Conservation (phyloP, 1,140 invertebrate genomes). For the Aphidius ervi region DNA sequence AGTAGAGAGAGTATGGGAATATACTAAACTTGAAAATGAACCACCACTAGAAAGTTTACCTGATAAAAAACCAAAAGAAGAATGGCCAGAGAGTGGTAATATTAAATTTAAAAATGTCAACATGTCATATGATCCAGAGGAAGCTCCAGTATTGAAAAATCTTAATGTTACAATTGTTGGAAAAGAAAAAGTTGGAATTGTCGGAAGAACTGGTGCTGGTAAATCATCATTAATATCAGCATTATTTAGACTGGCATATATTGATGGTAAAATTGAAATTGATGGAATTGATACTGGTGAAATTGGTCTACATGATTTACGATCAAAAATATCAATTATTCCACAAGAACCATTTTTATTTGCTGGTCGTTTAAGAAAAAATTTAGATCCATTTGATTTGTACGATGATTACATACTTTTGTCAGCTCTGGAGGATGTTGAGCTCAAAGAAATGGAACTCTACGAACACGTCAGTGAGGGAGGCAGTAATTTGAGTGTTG, state of each 20-base stretch:
- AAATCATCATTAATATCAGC: conserved; percentile 85
- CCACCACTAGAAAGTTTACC: conserved; percentile 60
- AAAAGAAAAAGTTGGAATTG: conserved; percentile 68
- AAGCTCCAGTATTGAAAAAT: conserved; percentile 57
- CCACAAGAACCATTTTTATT: conserved; percentile 71
- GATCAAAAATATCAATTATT: conserved; percentile 64
- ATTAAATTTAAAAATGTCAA: conserved; percentile 58
- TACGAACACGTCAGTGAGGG: conserved; percentile 53
- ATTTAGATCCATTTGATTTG: conserved; percentile 62
- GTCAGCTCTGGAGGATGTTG: conserved; percentile 61
- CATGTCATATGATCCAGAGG: conserved; percentile 54
- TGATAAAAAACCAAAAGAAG: conserved; percentile 59
- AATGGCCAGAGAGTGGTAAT: conserved; percentile 70
- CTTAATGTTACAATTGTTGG: conserved; percentile 53
- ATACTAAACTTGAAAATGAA: conserved; percentile 62
- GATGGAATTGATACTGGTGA: conserved; percentile 61
- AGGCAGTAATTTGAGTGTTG: conserved; percentile 65
- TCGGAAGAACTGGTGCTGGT: conserved; percentile 87
- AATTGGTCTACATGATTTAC: conserved; percentile 61
- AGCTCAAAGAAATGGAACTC: conserved; percentile 46
- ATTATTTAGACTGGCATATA: conserved; percentile 69
- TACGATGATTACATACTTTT: conserved; percentile 62
- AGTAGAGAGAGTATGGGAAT: conserved; percentile 75
- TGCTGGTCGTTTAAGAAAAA: conserved; percentile 59
- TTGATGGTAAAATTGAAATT: conserved; percentile 60